Evolutionary conservation across 2,888 invertebrate genomes (phyloP).

Genomic region (Drosophila emarginata): DNA sequence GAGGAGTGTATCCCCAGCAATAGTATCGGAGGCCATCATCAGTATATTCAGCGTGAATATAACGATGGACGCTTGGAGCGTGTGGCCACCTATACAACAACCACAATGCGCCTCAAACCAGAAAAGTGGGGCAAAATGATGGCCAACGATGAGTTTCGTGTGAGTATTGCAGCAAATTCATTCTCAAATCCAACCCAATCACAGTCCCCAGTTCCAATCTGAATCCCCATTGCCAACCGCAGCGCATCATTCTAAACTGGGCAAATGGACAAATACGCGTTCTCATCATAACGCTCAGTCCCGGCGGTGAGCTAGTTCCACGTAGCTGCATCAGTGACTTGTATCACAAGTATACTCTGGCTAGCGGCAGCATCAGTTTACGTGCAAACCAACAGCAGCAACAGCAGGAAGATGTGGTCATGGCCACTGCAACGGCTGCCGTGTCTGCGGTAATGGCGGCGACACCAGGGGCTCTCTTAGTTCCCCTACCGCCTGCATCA

Average conservation of each 20-base stretch:
- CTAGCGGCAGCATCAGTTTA: slow-evolving; percentile 21
- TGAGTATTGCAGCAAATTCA: slow-evolving; percentile 82
- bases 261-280: slow-evolving; percentile 79
- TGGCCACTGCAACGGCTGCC: slow-evolving; percentile 50
- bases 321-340: slow-evolving; percentile 82
- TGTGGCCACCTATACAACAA: slow-evolving; percentile 88
- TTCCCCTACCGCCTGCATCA: slow-evolving; percentile 76
- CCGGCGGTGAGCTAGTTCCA: slow-evolving; percentile 83
- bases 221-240: slow-evolving; percentile 23
- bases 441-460: slow-evolving; percentile 62
- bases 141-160: slow-evolving; percentile 85
- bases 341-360: slow-evolving; percentile 65
- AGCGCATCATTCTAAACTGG: slow-evolving; percentile 82
- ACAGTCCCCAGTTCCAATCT: not conserved
- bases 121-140: slow-evolving; percentile 96
- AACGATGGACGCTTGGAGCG: slow-evolving; percentile 90
- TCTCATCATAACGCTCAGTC: slow-evolving; percentile 82
- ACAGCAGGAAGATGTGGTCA: slow-evolving; percentile 30
- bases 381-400: slow-evolving; percentile 10
- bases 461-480: slow-evolving; percentile 60
- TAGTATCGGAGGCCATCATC: slow-evolving; percentile 29
- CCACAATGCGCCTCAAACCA: slow-evolving; percentile 89
- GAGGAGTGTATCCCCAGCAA: slow-evolving; percentile 50
- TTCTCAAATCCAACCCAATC: slow-evolving; percentile 32
- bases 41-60: slow-evolving; percentile 49